A percentile compares a stretch with the other conserved stretches of the same genome.
Evolutionary conservation across 2,797 vertebrate species (phyloP).

Genomic region (Chiroxiphia lanceolata): DNA sequence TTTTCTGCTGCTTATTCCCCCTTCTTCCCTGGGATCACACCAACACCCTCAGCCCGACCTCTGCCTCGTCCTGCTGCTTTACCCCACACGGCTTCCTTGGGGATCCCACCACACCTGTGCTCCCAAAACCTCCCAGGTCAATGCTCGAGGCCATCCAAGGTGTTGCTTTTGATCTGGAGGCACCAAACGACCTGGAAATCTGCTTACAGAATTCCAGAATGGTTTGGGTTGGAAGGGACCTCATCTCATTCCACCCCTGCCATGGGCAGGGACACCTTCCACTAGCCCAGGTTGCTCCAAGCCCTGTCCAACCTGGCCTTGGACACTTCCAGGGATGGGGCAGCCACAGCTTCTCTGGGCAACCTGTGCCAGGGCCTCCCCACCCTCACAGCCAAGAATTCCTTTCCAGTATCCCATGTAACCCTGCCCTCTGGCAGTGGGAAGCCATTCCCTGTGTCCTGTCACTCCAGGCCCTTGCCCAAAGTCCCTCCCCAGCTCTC

Average conservation of each 20-base stretch:
- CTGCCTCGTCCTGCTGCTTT: neutral
- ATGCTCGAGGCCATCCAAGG: neutral
- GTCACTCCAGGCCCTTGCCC: neutral
- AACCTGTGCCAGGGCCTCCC: neutral
- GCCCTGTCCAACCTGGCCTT: rapidly evolving
- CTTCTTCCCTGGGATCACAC: neutral
- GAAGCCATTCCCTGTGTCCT: neutral
- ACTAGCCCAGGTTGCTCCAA: neutral
- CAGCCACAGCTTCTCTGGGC: neutral
- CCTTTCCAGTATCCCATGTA: rapidly evolving
- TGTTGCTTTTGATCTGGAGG: neutral
- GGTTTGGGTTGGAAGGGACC: neutral
- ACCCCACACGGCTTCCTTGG: neutral
- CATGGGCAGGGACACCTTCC: neutral
- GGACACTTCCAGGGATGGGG: neutral
- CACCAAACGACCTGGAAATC: rapidly evolving
- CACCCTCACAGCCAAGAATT: rapidly evolving
- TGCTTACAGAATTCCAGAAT: neutral
- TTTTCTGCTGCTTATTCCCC: neutral
- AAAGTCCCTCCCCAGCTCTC: neutral
- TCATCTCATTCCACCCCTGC: too few species aligned
- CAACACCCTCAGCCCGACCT: neutral
- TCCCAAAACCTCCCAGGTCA: neutral
- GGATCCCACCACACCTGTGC: neutral
- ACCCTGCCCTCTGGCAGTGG: neutral